Conservation (phyloP, 2,113 vertebrate genomes). For the Ptychochromis oligacanthus region DNA sequence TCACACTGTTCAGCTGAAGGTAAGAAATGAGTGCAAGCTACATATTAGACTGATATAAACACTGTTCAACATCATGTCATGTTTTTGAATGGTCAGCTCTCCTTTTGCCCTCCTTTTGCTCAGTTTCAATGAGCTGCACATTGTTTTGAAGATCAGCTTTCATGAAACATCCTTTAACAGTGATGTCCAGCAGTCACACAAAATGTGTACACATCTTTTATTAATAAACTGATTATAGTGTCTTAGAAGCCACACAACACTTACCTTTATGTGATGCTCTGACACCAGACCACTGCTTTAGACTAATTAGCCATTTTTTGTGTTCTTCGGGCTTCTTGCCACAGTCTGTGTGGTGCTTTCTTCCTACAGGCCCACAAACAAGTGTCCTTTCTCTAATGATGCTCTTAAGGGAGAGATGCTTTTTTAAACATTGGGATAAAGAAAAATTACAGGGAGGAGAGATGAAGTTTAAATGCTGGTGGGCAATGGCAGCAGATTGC, state of each 20-base stretch:
- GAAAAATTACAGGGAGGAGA: background rate
- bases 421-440: slow-evolving; percentile 16
- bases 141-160: background rate
- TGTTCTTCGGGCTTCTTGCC: slow-evolving; percentile 34
- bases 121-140: background rate
- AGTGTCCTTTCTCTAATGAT: slow-evolving; percentile 36
- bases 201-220: background rate
- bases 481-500: slow-evolving; percentile 54
- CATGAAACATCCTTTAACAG: background rate
- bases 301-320: slow-evolving; percentile 43
- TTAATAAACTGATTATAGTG: background rate
- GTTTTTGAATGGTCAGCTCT: background rate
- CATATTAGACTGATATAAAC: background rate
- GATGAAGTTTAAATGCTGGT: slow-evolving; percentile 17
- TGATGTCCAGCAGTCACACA: background rate
- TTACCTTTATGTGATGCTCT: slow-evolving; percentile 12
- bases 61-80: background rate
- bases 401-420: slow-evolving; percentile 19
- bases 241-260: background rate
- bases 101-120: no score
- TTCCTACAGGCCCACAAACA: slow-evolving; percentile 9
- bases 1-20: background rate
- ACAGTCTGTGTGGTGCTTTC: slow-evolving; percentile 37
- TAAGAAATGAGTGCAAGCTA: background rate
- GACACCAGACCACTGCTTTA: slow-evolving; percentile 29